These are phyloP conservation scores for Alfaro cultratus DNA, from an alignment of 2,797 vertebrate species.

Conservation along the genomic window DNA sequence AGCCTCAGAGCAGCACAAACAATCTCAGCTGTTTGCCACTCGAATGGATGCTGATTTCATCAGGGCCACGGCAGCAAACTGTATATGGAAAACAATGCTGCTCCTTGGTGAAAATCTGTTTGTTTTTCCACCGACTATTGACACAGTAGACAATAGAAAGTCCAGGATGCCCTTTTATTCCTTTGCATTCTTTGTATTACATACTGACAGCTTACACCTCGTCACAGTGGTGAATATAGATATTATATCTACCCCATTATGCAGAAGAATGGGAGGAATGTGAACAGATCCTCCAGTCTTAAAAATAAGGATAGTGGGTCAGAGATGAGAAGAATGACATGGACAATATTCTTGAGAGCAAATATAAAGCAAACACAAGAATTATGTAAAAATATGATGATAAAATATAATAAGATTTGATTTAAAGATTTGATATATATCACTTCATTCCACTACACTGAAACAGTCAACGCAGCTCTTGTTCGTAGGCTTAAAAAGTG, in stretches of 20 bases:
- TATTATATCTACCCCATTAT: constrained; percentile 44
- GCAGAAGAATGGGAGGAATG: constrained; percentile 62
- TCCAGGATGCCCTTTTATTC: constrained; percentile 47
- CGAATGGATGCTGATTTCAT: constrained; percentile 33
- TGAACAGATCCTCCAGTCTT: constrained; percentile 28
- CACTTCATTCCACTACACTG: not conserved
- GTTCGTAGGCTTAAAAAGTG: not conserved
- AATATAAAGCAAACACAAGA: not conserved
- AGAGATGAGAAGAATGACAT: not conserved
- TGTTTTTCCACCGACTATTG: constrained; percentile 54
- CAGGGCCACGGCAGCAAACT: constrained; percentile 47
- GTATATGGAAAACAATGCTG: constrained; percentile 62
- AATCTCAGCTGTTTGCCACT: constrained; percentile 40
- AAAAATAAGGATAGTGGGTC: constrained; percentile 25
- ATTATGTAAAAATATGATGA: not conserved
- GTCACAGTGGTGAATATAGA: constrained; percentile 49
- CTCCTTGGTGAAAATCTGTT: constrained; percentile 59
- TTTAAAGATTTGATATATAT: not conserved
- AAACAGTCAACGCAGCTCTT: not conserved
- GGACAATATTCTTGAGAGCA: not conserved
- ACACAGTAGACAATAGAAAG: constrained; percentile 58
- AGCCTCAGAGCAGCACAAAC: constrained; percentile 57
- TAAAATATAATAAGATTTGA: not conserved
- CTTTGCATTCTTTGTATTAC: constrained; percentile 34
- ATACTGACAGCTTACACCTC: constrained; percentile 38